These are phyloP conservation scores for Flabesymbios commensalis DNA, from an alignment of 2,888 invertebrate genomes.

Conservation along the genomic window DNA sequence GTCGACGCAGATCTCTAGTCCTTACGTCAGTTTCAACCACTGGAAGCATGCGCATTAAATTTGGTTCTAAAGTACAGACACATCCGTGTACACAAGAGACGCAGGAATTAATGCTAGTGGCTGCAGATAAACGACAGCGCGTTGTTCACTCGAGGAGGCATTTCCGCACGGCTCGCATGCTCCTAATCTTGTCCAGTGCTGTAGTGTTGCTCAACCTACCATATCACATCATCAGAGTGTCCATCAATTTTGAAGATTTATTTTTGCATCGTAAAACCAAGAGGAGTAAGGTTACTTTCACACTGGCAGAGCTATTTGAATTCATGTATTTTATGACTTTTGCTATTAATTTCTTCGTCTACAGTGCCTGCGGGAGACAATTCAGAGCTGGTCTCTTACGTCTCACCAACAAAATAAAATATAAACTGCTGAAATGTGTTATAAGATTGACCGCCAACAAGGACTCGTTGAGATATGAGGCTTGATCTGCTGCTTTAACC, in stretches of 20 bases:
- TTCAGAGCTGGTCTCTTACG: slow-evolving; percentile 24
- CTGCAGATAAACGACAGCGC: background rate
- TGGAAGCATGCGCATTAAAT: slow-evolving; percentile 26
- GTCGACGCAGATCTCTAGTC: slow-evolving; percentile 2
- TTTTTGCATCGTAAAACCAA: slow-evolving; percentile 4
- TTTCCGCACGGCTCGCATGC: slow-evolving; percentile 35
- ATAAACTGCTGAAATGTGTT: no score
- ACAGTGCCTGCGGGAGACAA: slow-evolving; percentile 30
- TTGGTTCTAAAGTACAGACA: background rate
- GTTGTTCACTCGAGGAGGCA: slow-evolving; percentile 8
- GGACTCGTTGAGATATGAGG: no score
- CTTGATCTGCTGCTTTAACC: no score
- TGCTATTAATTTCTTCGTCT: slow-evolving; percentile 34
- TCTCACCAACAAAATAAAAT: no score
- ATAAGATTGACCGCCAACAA: no score
- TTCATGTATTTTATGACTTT: slow-evolving; percentile 29
- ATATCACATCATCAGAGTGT: slow-evolving; percentile 45
- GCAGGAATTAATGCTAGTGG: background rate
- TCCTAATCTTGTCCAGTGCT: slow-evolving; percentile 47
- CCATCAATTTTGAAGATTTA: slow-evolving; percentile 3
- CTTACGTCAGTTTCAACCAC: slow-evolving; percentile 21
- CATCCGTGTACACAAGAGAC: background rate
- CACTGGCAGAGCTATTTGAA: slow-evolving; percentile 26
- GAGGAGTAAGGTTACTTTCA: background rate
- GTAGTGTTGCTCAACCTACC: slow-evolving; percentile 49